Evolutionary conservation across 2,888 invertebrate genomes (phyloP).

Genomic region (Chironomus riparius): DNA sequence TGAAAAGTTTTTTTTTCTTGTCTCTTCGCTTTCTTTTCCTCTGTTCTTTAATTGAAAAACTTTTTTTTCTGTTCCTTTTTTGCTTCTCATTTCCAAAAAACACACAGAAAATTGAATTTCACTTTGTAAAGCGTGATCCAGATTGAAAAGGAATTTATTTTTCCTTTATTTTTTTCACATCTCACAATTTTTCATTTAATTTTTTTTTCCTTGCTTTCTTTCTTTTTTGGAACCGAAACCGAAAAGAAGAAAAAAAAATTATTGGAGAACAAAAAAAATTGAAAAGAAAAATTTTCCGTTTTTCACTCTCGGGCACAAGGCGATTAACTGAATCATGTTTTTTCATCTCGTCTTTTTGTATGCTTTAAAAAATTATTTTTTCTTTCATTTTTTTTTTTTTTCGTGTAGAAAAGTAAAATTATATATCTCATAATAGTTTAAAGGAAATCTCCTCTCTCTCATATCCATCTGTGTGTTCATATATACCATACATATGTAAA

Average conservation of each 20-base stretch:
- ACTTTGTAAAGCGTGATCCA: background rate
- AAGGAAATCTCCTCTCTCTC: slow-evolving; percentile 20
- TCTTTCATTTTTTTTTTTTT: background rate
- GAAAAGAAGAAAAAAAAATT: background rate
- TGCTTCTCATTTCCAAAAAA: background rate
- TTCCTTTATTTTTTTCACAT: too few relatives aligned
- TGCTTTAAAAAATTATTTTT: background rate
- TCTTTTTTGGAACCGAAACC: background rate
- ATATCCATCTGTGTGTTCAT: background rate
- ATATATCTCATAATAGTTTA: slow-evolving; percentile 3
- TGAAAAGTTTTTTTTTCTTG: background rate
- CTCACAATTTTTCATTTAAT: too few relatives aligned
- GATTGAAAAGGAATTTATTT: background rate
- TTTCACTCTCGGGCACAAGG: slow-evolving; percentile 16
- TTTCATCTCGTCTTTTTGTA: slow-evolving; percentile 3
- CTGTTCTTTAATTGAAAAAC: slow-evolving; percentile 7
- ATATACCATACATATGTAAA: background rate
- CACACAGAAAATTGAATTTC: background rate
- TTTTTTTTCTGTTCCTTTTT: background rate
- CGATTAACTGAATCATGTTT: slow-evolving; percentile 27
- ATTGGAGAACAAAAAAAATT: too few relatives aligned
- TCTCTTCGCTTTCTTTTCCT: background rate
- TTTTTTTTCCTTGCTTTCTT: too few relatives aligned
- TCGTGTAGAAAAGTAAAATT: background rate
- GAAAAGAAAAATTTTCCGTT: slow-evolving; percentile 8